Evolutionary conservation across 2,113 vertebrate species (phyloP).

Genomic region (Oncorhynchus gorbuscha): DNA sequence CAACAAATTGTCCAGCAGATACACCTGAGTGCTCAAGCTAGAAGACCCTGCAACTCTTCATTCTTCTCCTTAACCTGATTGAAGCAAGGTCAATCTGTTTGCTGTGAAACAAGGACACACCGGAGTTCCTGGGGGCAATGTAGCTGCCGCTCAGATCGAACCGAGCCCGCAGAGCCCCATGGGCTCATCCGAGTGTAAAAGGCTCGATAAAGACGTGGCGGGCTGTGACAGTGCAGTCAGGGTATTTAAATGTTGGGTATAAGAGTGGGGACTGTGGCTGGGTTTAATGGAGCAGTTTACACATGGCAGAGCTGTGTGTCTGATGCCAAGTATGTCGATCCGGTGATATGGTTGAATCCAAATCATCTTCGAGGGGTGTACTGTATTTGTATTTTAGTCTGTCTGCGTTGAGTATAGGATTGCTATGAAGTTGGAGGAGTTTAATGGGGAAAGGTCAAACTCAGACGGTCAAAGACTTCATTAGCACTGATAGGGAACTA

Average conservation of each 20-base stretch:
- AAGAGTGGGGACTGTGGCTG: not conserved
- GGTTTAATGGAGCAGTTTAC: slow-evolving; percentile 44
- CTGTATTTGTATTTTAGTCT: slow-evolving; percentile 12
- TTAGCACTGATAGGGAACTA: not conserved
- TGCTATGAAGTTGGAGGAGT: slow-evolving; percentile 9
- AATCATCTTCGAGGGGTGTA: not conserved
- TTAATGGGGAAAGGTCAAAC: slow-evolving; percentile 9
- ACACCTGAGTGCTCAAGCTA: slow-evolving; percentile 22
- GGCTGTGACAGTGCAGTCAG: slow-evolving; percentile 28
- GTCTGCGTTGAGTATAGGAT: not conserved
- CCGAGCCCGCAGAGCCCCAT: not conserved
- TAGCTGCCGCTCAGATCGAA: slow-evolving; percentile 22
- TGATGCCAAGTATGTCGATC: slow-evolving; percentile 16
- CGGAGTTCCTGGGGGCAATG: slow-evolving; percentile 18
- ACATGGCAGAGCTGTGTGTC: slow-evolving; percentile 20
- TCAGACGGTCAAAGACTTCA: not conserved
- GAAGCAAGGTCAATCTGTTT: slow-evolving; percentile 41
- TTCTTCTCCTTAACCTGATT: slow-evolving; percentile 42
- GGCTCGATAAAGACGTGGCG: slow-evolving; percentile 32
- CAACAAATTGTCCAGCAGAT: slow-evolving; percentile 34
- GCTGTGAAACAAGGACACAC: slow-evolving; percentile 16
- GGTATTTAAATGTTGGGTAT: slow-evolving; percentile 40
- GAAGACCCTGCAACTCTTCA: slow-evolving; percentile 33
- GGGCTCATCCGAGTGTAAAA: slow-evolving; percentile 28
- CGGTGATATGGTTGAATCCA: slow-evolving; percentile 11